Percentiles rank a stretch among this genome's conserved stretches.
Evolutionary conservation across 2,113 vertebrate genomes (phyloP).

Genomic region (Labeo rohita): DNA sequence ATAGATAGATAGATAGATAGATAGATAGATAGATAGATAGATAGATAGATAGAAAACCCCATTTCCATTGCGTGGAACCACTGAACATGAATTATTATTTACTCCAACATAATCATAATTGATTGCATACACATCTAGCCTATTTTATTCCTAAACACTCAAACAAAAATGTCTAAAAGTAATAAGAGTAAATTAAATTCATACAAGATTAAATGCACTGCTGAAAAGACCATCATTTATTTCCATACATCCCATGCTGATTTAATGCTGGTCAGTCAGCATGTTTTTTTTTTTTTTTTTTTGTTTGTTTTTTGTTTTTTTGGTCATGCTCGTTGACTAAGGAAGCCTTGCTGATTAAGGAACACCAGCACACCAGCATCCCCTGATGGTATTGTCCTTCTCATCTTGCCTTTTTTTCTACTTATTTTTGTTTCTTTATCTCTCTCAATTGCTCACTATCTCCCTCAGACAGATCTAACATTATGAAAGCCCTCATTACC

Average conservation of each 20-base stretch:
- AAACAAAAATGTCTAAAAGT: neutral
- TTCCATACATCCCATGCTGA: too few relatives aligned
- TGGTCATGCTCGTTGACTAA: neutral
- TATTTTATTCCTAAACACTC: neutral
- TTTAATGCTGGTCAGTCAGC: neutral
- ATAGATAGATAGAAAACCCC: too few relatives aligned
- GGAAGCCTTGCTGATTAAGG: neutral
- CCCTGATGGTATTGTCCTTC: neutral
- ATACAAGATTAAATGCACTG: neutral
- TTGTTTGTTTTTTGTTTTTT: neutral
- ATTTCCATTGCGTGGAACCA: too few relatives aligned
- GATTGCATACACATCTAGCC: neutral
- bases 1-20: too few relatives aligned
- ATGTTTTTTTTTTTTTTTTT: too few relatives aligned
- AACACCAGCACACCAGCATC: neutral
- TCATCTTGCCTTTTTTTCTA: neutral
- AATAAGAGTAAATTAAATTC: neutral
- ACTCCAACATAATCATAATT: neutral
- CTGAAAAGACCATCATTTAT: neutral
- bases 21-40: too few relatives aligned
- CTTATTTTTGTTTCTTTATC: neutral
- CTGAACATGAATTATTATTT: neutral
- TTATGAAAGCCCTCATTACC: constrained; percentile 38
- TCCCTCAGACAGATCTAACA: constrained; percentile 18
- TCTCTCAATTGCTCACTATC: neutral